Conservation (phyloP, 2,888 invertebrate genomes). For the Coleophora deauratella region DNA sequence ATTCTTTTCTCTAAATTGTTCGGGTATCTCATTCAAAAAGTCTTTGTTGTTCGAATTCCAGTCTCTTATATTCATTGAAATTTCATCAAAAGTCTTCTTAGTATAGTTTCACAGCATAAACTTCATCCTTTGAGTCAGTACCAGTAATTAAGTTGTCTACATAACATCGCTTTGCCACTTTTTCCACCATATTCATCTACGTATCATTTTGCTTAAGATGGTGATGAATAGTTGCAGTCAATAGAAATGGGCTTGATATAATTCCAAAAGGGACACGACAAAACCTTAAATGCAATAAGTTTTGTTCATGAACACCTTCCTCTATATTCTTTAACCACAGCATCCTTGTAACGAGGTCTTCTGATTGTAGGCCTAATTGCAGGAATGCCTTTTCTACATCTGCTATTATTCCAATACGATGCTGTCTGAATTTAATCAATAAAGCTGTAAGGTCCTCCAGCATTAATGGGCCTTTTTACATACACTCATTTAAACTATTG, state of each 20-base stretch:
- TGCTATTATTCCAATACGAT: conserved; percentile 6
- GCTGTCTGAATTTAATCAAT: conserved; percentile 7
- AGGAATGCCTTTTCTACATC: conserved; percentile 15
- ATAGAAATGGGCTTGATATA: conserved; percentile 12
- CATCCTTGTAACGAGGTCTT: conserved; percentile 10
- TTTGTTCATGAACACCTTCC: not conserved
- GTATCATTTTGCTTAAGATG: conserved; percentile 3
- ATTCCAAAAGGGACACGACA: conserved; percentile 11
- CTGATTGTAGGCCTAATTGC: conserved; percentile 4
- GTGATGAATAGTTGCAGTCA: conserved; percentile 10
- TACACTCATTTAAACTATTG: conserved; percentile 11
- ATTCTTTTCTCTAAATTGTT: too few relatives aligned
- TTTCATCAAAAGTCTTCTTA: conserved; percentile 3
- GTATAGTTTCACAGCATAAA: conserved; percentile 2
- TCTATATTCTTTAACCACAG: conserved; percentile 8
- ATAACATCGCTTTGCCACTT: conserved; percentile 8
- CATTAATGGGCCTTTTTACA: conserved; percentile 10
- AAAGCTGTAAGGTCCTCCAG: conserved; percentile 11
- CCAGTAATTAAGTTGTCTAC: conserved; percentile 8
- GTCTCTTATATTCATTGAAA: conserved; percentile 11
- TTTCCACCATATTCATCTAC: not conserved
- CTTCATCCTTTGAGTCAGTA: not conserved
- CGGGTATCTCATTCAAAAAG: conserved; percentile 5
- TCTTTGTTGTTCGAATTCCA: conserved; percentile 10
- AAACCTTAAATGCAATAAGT: conserved; percentile 7